Percentiles rank a stretch among this genome's conserved stretches.
phyloP scores from a whole-genome alignment of 2,113 vertebrate genomes.

The Zingel zingel region DNA sequence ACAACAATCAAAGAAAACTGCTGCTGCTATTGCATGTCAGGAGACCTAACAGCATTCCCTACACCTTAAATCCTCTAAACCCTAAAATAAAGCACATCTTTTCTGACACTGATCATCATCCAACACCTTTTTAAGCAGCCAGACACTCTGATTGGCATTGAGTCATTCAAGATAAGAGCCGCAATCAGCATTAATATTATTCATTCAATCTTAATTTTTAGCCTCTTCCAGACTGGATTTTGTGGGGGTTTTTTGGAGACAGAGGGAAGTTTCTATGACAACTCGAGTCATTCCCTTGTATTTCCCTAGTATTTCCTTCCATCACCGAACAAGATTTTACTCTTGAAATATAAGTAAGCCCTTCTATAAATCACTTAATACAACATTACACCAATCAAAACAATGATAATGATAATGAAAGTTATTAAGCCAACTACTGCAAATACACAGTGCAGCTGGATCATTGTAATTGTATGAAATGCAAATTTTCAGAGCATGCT shows the following conservation, averaged over 20 bases:
- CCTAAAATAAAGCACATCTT: neutral
- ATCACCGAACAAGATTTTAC: neutral
- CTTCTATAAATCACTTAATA: slow-evolving; percentile 10
- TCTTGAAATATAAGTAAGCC: neutral
- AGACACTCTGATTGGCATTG: slow-evolving; percentile 31
- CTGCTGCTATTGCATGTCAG: neutral
- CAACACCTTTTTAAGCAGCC: slow-evolving; percentile 19
- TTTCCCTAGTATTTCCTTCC: neutral
- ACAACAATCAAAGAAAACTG: neutral
- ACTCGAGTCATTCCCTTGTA: neutral
- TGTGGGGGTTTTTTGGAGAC: neutral
- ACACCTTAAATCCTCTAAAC: neutral
- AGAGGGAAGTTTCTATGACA: neutral
- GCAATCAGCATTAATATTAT: slow-evolving; percentile 47
- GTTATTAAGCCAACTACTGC: too few species aligned
- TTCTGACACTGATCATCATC: slow-evolving; percentile 6
- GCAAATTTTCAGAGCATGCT: neutral
- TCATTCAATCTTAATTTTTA: slow-evolving; percentile 37
- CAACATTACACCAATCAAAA: slow-evolving; percentile 4
- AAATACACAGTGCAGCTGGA: neutral
- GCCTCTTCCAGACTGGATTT: neutral
- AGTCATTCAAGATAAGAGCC: neutral
- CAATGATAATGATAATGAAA: too few species aligned
- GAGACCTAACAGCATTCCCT: neutral
- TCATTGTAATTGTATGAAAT: neutral